Conservation (phyloP, 2,113 vertebrate species). For the Podilymbus podiceps region DNA sequence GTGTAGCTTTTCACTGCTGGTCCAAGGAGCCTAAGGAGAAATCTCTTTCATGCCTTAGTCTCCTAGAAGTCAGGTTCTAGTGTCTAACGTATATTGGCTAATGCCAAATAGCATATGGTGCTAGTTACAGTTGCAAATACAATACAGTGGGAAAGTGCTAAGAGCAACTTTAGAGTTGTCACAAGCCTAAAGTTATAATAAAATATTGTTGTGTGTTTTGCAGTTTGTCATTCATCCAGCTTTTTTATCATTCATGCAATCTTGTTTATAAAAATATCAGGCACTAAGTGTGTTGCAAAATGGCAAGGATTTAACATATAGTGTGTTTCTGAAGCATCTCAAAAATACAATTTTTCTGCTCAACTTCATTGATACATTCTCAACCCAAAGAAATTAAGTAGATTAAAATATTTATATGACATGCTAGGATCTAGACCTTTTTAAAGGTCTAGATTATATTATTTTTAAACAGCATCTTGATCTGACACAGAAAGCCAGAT, state of each 20-base stretch:
- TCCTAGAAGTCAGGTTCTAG: neutral
- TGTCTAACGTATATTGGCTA: neutral
- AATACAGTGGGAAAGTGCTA: neutral
- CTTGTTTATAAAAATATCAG: neutral
- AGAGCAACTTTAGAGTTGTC: neutral
- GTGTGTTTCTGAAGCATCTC: neutral
- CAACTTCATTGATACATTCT: neutral
- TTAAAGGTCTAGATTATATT: neutral
- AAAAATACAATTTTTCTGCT: neutral
- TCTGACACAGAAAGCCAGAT: conserved; percentile 1
- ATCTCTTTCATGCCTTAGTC: neutral
- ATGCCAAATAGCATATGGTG: neutral
- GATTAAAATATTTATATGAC: neutral
- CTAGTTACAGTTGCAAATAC: neutral
- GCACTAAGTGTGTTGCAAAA: neutral
- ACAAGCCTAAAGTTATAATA: neutral
- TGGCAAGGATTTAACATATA: neutral
- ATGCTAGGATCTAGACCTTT: neutral
- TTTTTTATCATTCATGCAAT: neutral
- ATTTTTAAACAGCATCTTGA: neutral
- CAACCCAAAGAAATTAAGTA: neutral
- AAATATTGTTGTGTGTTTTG: neutral
- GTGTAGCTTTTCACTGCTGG: neutral
- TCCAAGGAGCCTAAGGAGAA: neutral
- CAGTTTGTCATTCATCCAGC: neutral